A percentile compares a stretch with the other conserved stretches of the same genome.
phyloP scores from a whole-genome alignment of 2,888 invertebrate species.

The Drosophila antonietae region DNA sequence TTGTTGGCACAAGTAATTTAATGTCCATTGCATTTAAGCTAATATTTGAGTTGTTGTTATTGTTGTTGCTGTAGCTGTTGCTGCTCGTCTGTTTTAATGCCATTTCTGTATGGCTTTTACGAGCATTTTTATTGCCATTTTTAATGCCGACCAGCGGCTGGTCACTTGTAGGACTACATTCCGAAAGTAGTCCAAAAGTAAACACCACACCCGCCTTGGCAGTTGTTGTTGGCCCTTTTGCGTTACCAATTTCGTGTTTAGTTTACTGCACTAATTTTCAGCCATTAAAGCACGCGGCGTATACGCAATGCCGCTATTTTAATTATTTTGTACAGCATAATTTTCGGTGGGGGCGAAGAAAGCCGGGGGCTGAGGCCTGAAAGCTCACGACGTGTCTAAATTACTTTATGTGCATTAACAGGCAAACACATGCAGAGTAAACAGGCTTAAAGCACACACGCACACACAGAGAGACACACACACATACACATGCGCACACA shows the following conservation, averaged over 20 bases:
- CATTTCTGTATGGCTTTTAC: conserved; percentile 66
- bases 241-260: conserved; percentile 44
- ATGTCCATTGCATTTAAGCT: conserved; percentile 77
- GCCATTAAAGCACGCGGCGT: conserved; percentile 56
- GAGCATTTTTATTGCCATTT: conserved; percentile 71
- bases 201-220: conserved; percentile 19
- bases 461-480: conserved; percentile 2
- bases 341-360: conserved; percentile 13
- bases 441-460: not conserved
- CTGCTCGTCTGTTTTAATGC: conserved; percentile 51
- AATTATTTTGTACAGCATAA: conserved; percentile 59
- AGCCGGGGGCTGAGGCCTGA: no score
- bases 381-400: conserved; percentile 30
- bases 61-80: conserved; percentile 22
- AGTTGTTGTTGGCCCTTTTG: conserved; percentile 40
- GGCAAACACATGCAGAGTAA: conserved; percentile 5
- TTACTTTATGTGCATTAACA: conserved; percentile 36
- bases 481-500: not conserved
- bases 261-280: conserved; percentile 73
- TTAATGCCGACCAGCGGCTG: conserved; percentile 69
- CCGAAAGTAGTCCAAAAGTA: conserved; percentile 5
- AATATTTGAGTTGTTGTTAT: conserved; percentile 64
- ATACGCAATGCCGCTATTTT: conserved; percentile 54
- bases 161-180: conserved; percentile 50
- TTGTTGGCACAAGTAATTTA: conserved; percentile 72